Evolutionary conservation across 1,140 invertebrate species (phyloP), one percentile per base, ranked within the genome.

Genomic region (Caenorhabditis remanei): DNA sequence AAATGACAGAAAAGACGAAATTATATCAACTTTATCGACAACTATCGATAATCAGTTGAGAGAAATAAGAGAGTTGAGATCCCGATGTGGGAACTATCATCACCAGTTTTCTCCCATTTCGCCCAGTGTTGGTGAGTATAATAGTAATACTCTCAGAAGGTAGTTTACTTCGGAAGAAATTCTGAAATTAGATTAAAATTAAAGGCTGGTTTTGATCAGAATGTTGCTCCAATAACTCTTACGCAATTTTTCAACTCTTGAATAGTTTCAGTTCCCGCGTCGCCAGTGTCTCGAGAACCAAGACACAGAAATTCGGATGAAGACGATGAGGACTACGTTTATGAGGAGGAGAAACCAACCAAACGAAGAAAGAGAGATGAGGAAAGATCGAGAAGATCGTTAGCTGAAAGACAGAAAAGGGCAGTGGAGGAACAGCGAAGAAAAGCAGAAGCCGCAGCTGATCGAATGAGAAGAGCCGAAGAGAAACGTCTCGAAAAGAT

Each of bases 251-350:
- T 53, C 50, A 9, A 53, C 0, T 19, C 46, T n/a, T n/a, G 14
- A 46, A 46, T 32, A 14, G 40, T 79, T 79, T 50, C 46, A 79
- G 71, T 79, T 43, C 71, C 71, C 11, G 46, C 71, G 3, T 79
- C 71, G 13, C 71, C 71, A 9, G 24, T 79, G 13, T 16, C 71
- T 13, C 13, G 71, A 50, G 71, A 79, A 14, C 13, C n/a, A 24
- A 79, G 24, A 50, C 3, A 5, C 6, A 48, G 21, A 13, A 79
- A 79, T 53, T 50, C 71, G 21, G 71, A 79, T 7, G 67, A 75
- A 6, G 71, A 79, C 41, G 43, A 79, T 32, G 43, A 79, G 21
- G 71, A 79, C 11, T 79, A 79, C 19, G 71, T 79, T 0, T 79
- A 79, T 41, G 71, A 79, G 53, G 71, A 79, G 8, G 71, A 48